Evolutionary conservation across 53 echinoderm and acorn worm species (phyloP).

Genomic region (Pentamera pediparva): DNA sequence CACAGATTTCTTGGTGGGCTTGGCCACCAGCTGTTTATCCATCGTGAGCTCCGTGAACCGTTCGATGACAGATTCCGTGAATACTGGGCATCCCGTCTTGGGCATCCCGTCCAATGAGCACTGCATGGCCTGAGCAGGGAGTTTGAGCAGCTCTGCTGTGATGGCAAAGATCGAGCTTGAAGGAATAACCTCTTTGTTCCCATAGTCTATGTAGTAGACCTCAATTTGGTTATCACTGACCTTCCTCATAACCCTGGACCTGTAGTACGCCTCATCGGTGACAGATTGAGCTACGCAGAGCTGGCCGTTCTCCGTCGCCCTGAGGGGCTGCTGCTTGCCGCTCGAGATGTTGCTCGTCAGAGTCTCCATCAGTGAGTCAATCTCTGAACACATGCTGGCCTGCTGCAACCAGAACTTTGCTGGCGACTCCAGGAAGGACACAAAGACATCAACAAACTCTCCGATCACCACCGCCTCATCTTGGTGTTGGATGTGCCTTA

Average conservation of each 20-base stretch:
- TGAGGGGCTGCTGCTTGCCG: constrained; percentile 14
- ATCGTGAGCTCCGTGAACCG: constrained; percentile 56
- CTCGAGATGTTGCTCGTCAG: constrained; percentile 3
- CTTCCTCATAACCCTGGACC: constrained; percentile 60
- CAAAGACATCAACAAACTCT: constrained; percentile 50
- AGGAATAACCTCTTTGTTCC: constrained; percentile 47
- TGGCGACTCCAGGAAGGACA: constrained; percentile 61
- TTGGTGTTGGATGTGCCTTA: constrained; percentile 3
- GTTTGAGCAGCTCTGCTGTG: constrained; percentile 26
- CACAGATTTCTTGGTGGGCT: constrained; percentile 48
- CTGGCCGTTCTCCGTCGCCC: constrained; percentile 11
- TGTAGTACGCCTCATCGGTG: constrained; percentile 75
- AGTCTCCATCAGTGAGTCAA: constrained; percentile 53
- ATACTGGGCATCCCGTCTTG: not conserved
- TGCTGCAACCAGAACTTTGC: constrained; percentile 71
- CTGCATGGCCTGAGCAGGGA: constrained; percentile 72
- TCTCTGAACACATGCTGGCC: constrained; percentile 32
- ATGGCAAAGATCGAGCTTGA: constrained; percentile 41
- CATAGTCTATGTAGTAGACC: constrained; percentile 80
- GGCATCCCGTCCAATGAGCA: constrained; percentile 51
- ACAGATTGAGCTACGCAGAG: constrained; percentile 66
- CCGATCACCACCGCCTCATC: not conserved
- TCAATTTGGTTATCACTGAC: constrained; percentile 31
- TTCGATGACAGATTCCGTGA: constrained; percentile 28
- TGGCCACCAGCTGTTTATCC: constrained; percentile 75